phyloP scores from a whole-genome alignment of 1,140 invertebrate genomes.

The Aphaenogaster ashmeadi region DNA sequence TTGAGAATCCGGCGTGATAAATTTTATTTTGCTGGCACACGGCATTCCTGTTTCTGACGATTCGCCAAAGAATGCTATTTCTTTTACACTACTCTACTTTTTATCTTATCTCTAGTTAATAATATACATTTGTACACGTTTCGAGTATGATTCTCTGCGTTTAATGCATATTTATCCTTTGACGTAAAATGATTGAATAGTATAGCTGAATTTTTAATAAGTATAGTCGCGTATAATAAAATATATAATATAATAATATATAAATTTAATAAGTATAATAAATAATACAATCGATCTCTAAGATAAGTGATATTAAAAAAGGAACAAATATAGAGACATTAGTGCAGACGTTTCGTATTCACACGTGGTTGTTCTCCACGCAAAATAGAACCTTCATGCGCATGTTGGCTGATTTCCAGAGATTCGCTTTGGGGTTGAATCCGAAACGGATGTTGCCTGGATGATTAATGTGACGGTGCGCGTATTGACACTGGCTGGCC shows the following conservation, averaged over 20 bases:
- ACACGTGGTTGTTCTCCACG: neutral
- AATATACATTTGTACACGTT: neutral
- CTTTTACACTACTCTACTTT: neutral
- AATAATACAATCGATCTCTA: neutral
- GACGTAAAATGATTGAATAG: neutral
- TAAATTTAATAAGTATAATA: neutral
- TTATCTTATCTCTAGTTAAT: neutral
- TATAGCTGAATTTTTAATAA: neutral
- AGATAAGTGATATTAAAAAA: neutral
- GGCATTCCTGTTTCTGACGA: neutral
- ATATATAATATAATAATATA: slow-evolving; percentile 8
- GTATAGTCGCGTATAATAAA: neutral
- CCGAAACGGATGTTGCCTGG: slow-evolving; percentile 22
- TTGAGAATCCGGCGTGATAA: slow-evolving; percentile 17
- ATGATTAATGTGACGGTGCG: slow-evolving; percentile 48
- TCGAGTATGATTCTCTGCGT: neutral
- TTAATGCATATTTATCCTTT: neutral
- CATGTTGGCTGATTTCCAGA: slow-evolving; percentile 35
- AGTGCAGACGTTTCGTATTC: neutral
- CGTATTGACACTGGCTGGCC: slow-evolving; percentile 27
- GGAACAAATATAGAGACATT: neutral
- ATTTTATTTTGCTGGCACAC: neutral
- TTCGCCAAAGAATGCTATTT: neutral
- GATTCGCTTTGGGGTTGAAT: slow-evolving; percentile 33
- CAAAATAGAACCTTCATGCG: neutral